Evolutionary conservation across 2,797 vertebrate species (phyloP).

Genomic region (Falco novaeseelandiae): DNA sequence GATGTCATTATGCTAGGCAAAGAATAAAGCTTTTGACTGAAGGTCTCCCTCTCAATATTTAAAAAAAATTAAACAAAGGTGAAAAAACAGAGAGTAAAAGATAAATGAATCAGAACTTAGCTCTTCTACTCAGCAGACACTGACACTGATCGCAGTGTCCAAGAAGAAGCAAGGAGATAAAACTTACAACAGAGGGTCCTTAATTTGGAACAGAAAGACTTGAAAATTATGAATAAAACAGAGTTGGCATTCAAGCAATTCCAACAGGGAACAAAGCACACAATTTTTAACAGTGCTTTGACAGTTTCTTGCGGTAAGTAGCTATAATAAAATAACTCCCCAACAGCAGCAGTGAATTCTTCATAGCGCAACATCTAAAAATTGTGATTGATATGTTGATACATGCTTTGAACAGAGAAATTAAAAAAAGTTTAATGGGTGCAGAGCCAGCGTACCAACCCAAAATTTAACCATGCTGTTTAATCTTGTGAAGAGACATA

Average conservation of each 20-base stretch:
- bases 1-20: not conserved
- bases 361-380: not conserved
- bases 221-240: not conserved
- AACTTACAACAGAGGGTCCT: not conserved
- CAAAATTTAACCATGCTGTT: not conserved
- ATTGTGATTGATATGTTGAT: not conserved
- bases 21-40: not conserved
- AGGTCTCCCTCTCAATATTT: not conserved
- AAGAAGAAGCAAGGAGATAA: not conserved
- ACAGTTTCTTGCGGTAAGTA: not conserved
- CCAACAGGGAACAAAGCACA: not conserved
- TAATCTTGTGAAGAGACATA: not conserved
- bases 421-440: not conserved
- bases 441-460: not conserved
- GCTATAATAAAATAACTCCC: not conserved
- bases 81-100: not conserved
- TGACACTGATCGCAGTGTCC: not conserved
- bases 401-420: not conserved
- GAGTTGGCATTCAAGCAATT: not conserved
- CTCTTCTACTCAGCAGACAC: not conserved
- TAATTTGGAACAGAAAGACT: not conserved
- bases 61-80: not conserved
- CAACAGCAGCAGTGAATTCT: not conserved
- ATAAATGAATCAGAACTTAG: not conserved
- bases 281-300: not conserved